These are phyloP conservation scores for Crematogaster levior DNA, from an alignment of 2,888 invertebrate species.

Conservation along the genomic window DNA sequence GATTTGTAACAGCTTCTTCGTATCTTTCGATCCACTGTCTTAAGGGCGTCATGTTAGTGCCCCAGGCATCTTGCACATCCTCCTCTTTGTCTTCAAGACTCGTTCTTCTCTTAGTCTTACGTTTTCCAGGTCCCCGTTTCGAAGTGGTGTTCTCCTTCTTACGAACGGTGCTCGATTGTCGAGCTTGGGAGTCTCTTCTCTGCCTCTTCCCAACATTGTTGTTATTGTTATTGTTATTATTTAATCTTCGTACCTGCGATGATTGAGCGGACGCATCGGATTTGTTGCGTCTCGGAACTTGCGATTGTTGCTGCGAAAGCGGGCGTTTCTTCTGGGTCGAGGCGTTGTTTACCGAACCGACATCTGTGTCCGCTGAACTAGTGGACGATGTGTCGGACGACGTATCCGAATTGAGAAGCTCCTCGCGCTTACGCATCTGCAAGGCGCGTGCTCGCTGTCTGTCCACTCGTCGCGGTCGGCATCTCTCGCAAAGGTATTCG, in stretches of 20 bases:
- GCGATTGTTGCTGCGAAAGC: slow-evolving; percentile 71
- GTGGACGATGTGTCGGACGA: slow-evolving; percentile 88
- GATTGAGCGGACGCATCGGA: slow-evolving; percentile 79
- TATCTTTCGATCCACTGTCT: slow-evolving; percentile 95
- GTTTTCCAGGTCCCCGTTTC: slow-evolving; percentile 84
- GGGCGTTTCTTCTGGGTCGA: slow-evolving; percentile 75
- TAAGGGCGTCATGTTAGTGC: slow-evolving; percentile 86
- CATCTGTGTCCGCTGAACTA: slow-evolving; percentile 82
- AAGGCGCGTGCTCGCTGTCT: slow-evolving; percentile 93
- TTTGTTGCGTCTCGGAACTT: slow-evolving; percentile 76
- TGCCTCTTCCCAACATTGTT: slow-evolving; percentile 82
- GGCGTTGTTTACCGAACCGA: slow-evolving; percentile 71
- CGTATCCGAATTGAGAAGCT: slow-evolving; percentile 88
- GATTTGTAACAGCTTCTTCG: slow-evolving; percentile 96
- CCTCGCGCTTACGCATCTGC: slow-evolving; percentile 94
- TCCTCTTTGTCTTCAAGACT: slow-evolving; percentile 86
- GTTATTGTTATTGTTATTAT: slow-evolving; percentile 77
- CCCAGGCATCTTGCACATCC: slow-evolving; percentile 86
- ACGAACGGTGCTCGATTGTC: slow-evolving; percentile 75
- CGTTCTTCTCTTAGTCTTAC: slow-evolving; percentile 85
- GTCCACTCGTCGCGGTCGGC: slow-evolving; percentile 94
- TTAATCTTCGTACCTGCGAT: slow-evolving; percentile 76
- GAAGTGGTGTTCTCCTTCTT: slow-evolving; percentile 77
- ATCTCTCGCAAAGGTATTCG: slow-evolving; percentile 96
- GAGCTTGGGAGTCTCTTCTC: slow-evolving; percentile 74